Conservation (phyloP, 2,113 vertebrate species). For the Oncorhynchus gorbuscha region DNA sequence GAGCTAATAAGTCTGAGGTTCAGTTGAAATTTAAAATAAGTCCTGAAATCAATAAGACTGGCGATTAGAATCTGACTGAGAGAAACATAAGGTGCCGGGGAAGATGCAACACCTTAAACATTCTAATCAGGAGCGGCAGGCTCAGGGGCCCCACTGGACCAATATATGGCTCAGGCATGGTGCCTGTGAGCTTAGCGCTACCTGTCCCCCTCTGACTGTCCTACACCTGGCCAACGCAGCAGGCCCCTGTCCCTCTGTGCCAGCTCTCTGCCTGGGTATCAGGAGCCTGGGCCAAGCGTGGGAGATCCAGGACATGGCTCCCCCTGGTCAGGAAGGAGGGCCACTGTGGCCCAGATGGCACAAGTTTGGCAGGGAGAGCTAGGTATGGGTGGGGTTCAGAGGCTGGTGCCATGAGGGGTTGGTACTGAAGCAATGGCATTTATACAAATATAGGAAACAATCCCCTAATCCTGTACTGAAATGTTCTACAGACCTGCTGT, state of each 20-base stretch:
- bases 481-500: slow-evolving; percentile 63
- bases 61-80: neutral
- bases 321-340: slow-evolving; percentile 70
- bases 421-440: slow-evolving; percentile 32
- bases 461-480: slow-evolving; percentile 60
- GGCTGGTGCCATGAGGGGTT: slow-evolving; percentile 28
- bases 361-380: slow-evolving; percentile 35
- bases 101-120: slow-evolving; percentile 25
- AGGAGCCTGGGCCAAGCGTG: too few species aligned
- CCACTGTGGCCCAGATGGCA: slow-evolving; percentile 74
- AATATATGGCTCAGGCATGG: neutral
- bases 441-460: slow-evolving; percentile 39
- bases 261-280: slow-evolving; percentile 47
- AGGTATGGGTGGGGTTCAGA: slow-evolving; percentile 33
- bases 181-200: slow-evolving; percentile 5
- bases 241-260: slow-evolving; percentile 50
- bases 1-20: neutral
- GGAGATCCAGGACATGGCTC: slow-evolving; percentile 54
- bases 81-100: slow-evolving; percentile 10
- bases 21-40: too few species aligned
- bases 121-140: slow-evolving; percentile 10
- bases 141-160: slow-evolving; percentile 23
- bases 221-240: slow-evolving; percentile 62
- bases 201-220: slow-evolving; percentile 52
- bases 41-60: too few species aligned